Percentiles rank a stretch among this genome's conserved stretches.
Evolutionary conservation across 2,797 vertebrate species (phyloP).

Genomic region (Urosaurus nigricauda): DNA sequence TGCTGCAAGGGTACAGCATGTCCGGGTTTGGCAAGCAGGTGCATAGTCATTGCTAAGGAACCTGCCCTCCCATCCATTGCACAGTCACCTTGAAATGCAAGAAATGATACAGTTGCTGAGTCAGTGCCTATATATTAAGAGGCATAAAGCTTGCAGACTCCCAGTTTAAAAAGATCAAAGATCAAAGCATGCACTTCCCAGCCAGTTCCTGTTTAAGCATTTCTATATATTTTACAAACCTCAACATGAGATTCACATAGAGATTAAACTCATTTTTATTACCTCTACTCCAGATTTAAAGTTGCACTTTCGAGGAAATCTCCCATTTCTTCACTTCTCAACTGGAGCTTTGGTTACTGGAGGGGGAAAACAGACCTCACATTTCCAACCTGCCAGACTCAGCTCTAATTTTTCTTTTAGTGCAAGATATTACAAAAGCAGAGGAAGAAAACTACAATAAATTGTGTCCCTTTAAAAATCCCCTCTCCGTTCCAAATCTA

Average conservation of each 20-base stretch:
- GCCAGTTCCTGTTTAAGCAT: neutral
- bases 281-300: neutral
- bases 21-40: constrained; percentile 88
- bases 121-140: constrained; percentile 20
- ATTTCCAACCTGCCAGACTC: neutral
- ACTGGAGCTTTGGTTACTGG: neutral
- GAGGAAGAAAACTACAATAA: neutral
- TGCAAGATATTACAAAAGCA: neutral
- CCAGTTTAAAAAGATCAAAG: neutral
- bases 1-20: constrained; percentile 87
- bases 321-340: neutral
- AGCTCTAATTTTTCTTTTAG: neutral
- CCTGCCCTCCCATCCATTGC: constrained; percentile 75
- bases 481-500: no score
- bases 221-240: neutral
- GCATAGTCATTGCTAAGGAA: constrained; percentile 83
- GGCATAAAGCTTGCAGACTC: fast-evolving
- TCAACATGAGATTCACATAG: neutral
- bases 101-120: neutral
- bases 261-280: neutral
- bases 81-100: constrained; percentile 63
- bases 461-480: neutral
- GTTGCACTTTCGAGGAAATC: neutral
- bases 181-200: constrained; percentile 4
- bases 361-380: fast-evolving